Evolutionary conservation across 2,113 vertebrate genomes (phyloP), one percentile per base, ranked within the genome.

Genomic region (Danionella cerebrum): DNA sequence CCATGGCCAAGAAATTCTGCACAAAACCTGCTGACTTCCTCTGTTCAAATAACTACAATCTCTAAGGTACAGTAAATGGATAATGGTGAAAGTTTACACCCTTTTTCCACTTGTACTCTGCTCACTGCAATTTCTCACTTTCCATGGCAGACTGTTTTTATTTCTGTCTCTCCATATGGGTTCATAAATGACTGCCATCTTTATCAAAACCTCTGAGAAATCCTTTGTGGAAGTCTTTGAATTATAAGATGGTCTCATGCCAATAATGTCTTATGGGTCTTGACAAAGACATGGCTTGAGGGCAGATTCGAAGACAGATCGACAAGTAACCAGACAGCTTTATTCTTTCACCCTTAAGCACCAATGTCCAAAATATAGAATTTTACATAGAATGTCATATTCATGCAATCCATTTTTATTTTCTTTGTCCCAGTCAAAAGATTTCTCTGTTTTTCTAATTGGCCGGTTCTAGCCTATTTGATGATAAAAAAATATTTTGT

Each of bases 221-320:
- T 73, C 69, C 79, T 79, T 79, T 74, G 71, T 76, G 78, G 75
- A 68, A 22, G 33, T 14, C 36, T 65, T 54, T 58, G 62, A 66
- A 33, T 68, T 13, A 62, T 25, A 67, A 16, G 27, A 59, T 73
- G 36, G 14, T 71, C 53, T 55, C 76, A 71, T 75, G 75, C 75
- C 69, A 47, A 38, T 48, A 76, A 65, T 50, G n/a, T 33, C 52
- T 73, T 42, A 60, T 39, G 22, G n/a, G 11, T 21, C 33, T 27
- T 5, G 3, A 33, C 29, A 45, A 48, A 48, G 33, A 57, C 39
- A 53, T 22, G 27, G 41, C 41, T 33, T 5, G 16, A 47, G 24
- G 39, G 25, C 0, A 6, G 14, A 60, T 42, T 29, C 22, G n/a
- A 16, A 25, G 35, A 18, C 27, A 39, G n/a, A 53, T 41, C 14